Evolutionary conservation across 2,888 invertebrate species (phyloP), one percentile per base, ranked within the genome.

Genomic region (Abrostola tripartita): DNA sequence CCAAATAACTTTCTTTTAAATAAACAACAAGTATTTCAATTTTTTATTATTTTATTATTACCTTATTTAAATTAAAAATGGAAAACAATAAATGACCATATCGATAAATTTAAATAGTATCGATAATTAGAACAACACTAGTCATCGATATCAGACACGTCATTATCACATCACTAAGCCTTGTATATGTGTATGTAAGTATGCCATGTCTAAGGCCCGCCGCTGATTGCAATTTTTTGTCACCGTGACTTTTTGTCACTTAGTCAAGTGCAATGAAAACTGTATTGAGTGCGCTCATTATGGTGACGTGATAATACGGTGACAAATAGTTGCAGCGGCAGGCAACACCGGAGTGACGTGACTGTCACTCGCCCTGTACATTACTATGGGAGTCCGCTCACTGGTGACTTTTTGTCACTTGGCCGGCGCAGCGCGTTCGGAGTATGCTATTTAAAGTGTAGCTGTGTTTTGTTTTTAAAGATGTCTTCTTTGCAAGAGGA

Each of bases 311-410:
- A 58, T 51, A 58, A 51, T 58, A 41, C 51, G 51, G 60, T 52
- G 60, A 52, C 52, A 42, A 60, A 60, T 42, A 60, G 60, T 60
- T 51, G 52, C 35, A 52, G 52, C 52, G 36, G 52, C 51, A 51
- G 52, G 60, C 52, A 44, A 38, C 50, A 42, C 37, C 50, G 37
- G 50, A 40, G 40, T 58, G 58, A 58, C 52, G 60, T 60, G 51
- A 60, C 60, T 60, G 52, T 60, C 60, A 60, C 60, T 52, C 60
- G 51, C 51, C 52, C 52, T 58, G 41, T 41, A 41, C n/a, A 41
- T 40, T 56, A 58, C 50, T 47, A 36, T 55, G 44, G 55, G 55
- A 55, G 55, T 55, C 44, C 55, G 36, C 50, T 52, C 40, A 40
- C 40, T 40, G 10, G 40, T 35, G 50, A 50, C 24, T 50, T 50